phyloP scores from a whole-genome alignment of 2,888 invertebrate species.

The Aquatica leii region DNA sequence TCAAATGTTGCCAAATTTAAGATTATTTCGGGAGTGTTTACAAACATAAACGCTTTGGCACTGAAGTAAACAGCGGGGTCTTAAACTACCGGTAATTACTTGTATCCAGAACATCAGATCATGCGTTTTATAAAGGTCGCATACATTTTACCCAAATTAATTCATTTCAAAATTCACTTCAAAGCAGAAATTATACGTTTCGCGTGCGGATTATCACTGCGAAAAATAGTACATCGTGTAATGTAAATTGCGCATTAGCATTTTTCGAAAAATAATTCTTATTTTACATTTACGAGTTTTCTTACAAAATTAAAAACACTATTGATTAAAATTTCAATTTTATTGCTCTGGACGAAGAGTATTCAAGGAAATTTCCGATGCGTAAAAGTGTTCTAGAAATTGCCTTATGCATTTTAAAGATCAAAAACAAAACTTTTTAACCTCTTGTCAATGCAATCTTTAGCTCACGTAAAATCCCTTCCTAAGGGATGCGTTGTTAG shows the following conservation, averaged over 20 bases:
- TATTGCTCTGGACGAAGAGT: too few relatives aligned
- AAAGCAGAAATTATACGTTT: constrained; percentile 5
- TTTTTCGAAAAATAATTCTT: constrained; percentile 8
- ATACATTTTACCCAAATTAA: background rate
- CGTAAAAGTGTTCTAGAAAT: too few relatives aligned
- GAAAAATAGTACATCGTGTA: constrained; percentile 6
- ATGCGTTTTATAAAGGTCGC: constrained; percentile 6
- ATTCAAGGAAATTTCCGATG: too few relatives aligned
- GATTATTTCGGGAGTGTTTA: constrained; percentile 21
- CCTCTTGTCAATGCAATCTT: too few relatives aligned
- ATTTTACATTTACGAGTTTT: too few relatives aligned
- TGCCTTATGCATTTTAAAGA: too few relatives aligned
- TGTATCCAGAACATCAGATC: constrained; percentile 10
- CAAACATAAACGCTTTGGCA: background rate
- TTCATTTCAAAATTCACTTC: constrained; percentile 4
- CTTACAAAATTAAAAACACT: too few relatives aligned
- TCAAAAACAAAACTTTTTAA: too few relatives aligned
- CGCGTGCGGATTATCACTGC: constrained; percentile 7
- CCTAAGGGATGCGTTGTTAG: too few relatives aligned
- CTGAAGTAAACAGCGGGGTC: background rate
- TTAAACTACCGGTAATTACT: constrained; percentile 8
- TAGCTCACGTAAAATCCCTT: too few relatives aligned
- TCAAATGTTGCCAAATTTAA: constrained; percentile 60
- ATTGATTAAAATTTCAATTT: too few relatives aligned
- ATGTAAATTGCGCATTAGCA: constrained; percentile 4